phyloP scores from a whole-genome alignment of 2,888 invertebrate genomes.

The Alitta virens region DNA sequence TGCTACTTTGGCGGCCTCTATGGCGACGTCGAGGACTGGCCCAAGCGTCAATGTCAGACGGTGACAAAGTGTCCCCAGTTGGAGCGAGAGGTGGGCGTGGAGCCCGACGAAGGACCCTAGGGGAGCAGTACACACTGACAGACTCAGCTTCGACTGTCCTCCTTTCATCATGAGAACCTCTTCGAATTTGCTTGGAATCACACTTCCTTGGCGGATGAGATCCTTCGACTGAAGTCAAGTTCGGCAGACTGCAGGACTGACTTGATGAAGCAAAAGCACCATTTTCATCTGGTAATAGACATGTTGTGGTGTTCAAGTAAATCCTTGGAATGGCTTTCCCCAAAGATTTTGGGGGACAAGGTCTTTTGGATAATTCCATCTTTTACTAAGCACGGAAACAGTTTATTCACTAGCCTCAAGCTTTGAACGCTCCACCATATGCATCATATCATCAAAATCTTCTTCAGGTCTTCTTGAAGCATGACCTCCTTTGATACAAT shows the following conservation, averaged over 20 bases:
- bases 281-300: background rate
- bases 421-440: no score
- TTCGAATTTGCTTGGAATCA: background rate
- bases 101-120: conserved; percentile 1
- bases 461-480: no score
- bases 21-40: background rate
- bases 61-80: background rate
- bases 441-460: no score
- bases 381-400: no score
- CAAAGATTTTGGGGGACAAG: background rate
- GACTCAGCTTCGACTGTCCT: background rate
- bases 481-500: no score
- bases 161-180: background rate
- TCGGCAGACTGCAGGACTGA: conserved; percentile 16
- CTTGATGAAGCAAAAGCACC: background rate
- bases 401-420: no score
- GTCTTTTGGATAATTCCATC: background rate
- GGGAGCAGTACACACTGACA: conserved; percentile 17
- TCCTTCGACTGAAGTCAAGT: conserved; percentile 4
- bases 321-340: conserved; percentile 8
- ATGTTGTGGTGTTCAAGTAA: conserved; percentile 12
- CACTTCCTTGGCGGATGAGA: background rate
- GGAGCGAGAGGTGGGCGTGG: background rate
- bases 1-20: conserved; percentile 7
- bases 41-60: background rate